Percentiles rank a stretch among this genome's conserved stretches.
Evolutionary conservation across 1,140 invertebrate genomes (phyloP).

Genomic region (Dendrolimus kikuchii): DNA sequence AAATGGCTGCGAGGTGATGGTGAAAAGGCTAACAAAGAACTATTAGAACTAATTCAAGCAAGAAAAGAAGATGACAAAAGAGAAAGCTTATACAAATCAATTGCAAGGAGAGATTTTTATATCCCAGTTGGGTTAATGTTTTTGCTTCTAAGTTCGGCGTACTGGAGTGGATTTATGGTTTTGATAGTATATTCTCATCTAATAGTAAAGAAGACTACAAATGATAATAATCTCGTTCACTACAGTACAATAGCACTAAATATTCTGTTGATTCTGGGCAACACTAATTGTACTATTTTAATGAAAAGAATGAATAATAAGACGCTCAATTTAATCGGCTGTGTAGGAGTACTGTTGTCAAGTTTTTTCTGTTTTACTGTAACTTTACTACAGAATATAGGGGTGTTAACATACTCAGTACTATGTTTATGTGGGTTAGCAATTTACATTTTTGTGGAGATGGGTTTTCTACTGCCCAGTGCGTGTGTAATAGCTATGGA

Average conservation of each 20-base stretch:
- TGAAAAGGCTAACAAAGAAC: constrained; percentile 5
- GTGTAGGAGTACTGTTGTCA: background rate
- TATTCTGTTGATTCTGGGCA: constrained; percentile 2
- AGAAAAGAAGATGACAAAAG: background rate
- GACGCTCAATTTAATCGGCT: constrained; percentile 4
- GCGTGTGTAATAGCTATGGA: constrained; percentile 5
- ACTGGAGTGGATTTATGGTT: constrained; percentile 11
- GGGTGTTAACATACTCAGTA: background rate
- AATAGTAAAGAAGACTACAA: constrained; percentile 6
- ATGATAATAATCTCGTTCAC: background rate
- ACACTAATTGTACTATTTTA: background rate
- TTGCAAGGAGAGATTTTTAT: constrained; percentile 11
- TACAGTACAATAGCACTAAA: constrained; percentile 5
- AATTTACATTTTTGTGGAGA: background rate
- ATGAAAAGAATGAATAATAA: constrained; percentile 7
- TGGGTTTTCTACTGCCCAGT: constrained; percentile 2
- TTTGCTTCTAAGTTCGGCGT: constrained; percentile 4
- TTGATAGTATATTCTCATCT: constrained; percentile 8
- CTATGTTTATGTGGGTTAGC: constrained; percentile 7
- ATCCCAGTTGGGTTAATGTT: constrained; percentile 7
- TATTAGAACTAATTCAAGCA: constrained; percentile 6
- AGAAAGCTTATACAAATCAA: background rate
- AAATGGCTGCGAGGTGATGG: constrained; percentile 11
- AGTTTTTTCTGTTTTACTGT: background rate
- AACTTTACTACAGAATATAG: constrained; percentile 5